Conservation (phyloP, 2,797 vertebrate species). For the Chelonia mydas region DNA sequence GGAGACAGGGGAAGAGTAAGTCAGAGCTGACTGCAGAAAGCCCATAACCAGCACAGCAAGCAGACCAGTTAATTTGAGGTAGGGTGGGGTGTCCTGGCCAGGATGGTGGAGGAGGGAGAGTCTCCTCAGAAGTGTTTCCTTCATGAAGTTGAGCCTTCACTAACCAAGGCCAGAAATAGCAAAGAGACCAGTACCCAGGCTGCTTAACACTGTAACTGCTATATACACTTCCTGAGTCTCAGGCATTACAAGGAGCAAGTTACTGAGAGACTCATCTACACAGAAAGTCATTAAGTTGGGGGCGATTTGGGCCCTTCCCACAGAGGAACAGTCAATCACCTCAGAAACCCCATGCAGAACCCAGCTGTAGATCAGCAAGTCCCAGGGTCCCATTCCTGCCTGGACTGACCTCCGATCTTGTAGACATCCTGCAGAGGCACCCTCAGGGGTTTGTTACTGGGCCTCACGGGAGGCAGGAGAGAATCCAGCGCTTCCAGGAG, state of each 20-base stretch:
- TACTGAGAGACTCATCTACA: not conserved
- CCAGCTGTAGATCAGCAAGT: not conserved
- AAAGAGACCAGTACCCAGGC: not conserved
- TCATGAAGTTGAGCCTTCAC: not conserved
- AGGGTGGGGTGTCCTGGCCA: not conserved
- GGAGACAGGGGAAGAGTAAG: not conserved
- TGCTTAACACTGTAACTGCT: not conserved
- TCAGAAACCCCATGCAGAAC: no score
- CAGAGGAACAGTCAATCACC: no score
- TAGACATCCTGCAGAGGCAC: constrained; percentile 79
- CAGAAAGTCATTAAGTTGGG: not conserved
- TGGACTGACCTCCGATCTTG: constrained; percentile 78
- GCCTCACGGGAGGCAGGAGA: constrained; percentile 55
- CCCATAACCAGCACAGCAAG: not conserved
- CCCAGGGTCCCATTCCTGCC: not conserved
- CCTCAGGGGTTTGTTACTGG: constrained; percentile 73
- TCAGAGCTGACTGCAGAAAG: not conserved
- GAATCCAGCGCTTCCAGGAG: constrained; percentile 73
- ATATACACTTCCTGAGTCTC: not conserved
- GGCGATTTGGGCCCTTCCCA: not conserved
- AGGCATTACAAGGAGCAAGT: not conserved
- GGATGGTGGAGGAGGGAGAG: not conserved
- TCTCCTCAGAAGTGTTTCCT: not conserved
- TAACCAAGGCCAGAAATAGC: no score
- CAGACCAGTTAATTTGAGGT: not conserved